phyloP scores from a whole-genome alignment of 1,140 invertebrate species.

The Radopholus similis region DNA sequence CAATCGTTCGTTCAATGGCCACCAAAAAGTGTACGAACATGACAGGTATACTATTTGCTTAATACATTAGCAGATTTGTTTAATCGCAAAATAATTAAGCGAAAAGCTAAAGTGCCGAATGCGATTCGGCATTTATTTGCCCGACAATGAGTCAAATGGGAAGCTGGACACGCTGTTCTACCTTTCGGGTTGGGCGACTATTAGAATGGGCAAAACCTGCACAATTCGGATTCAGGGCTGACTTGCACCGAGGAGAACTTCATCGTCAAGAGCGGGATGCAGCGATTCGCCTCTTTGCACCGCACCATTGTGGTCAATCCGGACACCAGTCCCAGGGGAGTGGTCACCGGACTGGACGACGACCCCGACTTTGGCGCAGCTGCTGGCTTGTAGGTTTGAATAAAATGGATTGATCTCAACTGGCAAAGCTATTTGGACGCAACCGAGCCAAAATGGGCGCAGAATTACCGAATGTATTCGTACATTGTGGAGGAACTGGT shows the following conservation, averaged over 20 bases:
- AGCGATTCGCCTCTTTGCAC: constrained; percentile 77
- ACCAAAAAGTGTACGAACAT: constrained; percentile 33
- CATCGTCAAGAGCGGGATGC: constrained; percentile 86
- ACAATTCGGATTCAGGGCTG: constrained; percentile 66
- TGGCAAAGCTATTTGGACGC: constrained; percentile 83
- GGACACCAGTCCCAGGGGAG: constrained; percentile 82
- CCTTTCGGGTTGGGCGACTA: constrained; percentile 69
- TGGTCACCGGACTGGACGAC: not conserved
- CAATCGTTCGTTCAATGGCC: constrained; percentile 29
- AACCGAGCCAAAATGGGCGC: constrained; percentile 81
- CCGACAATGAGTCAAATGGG: constrained; percentile 64
- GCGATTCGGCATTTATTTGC: constrained; percentile 18
- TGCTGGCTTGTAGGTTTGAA: constrained; percentile 8
- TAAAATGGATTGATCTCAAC: not conserved
- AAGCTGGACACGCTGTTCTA: constrained; percentile 83
- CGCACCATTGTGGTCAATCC: constrained; percentile 81
- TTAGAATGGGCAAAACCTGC: constrained; percentile 4
- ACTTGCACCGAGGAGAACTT: constrained; percentile 95
- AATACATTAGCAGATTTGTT: not conserved
- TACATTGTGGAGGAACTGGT: constrained; percentile 88
- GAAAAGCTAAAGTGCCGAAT: constrained; percentile 11
- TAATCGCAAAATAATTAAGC: not conserved
- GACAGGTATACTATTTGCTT: constrained; percentile 3
- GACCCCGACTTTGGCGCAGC: constrained; percentile 12
- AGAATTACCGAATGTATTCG: constrained; percentile 90